Evolutionary conservation across 2,113 vertebrate species (phyloP).

Genomic region (Lampris incognitus): DNA sequence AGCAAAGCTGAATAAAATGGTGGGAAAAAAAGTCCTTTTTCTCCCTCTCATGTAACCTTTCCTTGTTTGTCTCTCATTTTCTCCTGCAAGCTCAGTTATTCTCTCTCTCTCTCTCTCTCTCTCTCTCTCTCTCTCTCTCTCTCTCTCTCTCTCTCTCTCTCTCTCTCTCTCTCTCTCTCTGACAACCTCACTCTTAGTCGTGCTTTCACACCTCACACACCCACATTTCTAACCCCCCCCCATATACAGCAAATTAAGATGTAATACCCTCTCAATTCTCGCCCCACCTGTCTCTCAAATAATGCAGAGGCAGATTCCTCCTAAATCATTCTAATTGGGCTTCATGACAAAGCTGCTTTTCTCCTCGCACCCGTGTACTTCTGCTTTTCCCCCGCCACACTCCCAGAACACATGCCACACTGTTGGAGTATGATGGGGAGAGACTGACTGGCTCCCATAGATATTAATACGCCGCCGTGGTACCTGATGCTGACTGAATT

Average conservation of each 20-base stretch:
- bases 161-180: too few relatives aligned
- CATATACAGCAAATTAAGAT: too few relatives aligned
- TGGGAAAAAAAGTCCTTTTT: too few relatives aligned
- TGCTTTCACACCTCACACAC: not conserved
- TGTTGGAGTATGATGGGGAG: not conserved
- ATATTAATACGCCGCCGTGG: conserved; percentile 2
- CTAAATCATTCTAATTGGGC: not conserved
- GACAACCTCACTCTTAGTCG: too few relatives aligned
- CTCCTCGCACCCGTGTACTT: not conserved
- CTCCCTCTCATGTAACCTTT: too few relatives aligned
- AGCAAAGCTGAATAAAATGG: too few relatives aligned
- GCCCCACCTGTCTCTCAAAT: not conserved
- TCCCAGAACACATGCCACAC: not conserved
- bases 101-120: too few relatives aligned
- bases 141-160: too few relatives aligned
- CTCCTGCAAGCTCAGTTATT: too few relatives aligned
- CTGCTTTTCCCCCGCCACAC: too few relatives aligned
- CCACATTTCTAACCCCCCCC: not conserved
- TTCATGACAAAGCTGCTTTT: conserved; percentile 12
- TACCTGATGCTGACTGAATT: conserved; percentile 46
- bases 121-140: too few relatives aligned
- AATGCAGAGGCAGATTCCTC: not conserved
- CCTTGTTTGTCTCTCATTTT: too few relatives aligned
- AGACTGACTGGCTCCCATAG: conserved; percentile 6
- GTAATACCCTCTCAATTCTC: not conserved